Evolutionary conservation across 1,140 invertebrate species (phyloP), one percentile per base, ranked within the genome.

Genomic region (Trichonephila clavata): DNA sequence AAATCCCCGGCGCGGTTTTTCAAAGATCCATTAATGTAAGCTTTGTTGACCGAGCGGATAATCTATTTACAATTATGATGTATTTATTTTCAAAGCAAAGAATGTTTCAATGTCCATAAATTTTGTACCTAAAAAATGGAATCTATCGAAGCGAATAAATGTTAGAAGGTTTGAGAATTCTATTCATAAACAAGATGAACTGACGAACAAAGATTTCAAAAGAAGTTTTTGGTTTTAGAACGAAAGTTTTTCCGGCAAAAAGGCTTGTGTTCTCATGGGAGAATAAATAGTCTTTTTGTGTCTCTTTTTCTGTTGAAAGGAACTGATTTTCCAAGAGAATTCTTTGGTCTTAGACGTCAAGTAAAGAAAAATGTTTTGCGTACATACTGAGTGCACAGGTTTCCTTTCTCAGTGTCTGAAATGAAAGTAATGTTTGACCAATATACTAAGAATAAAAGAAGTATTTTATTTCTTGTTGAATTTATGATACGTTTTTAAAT

Each of bases 141-240:
- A 32, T 18, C 14, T 39, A 77, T 39, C n/a, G 65, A 77, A 20
- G 27, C 71, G 27, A 77, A 39, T 32, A 20, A 18, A 77, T 18
- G 24, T 14, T 32, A 39, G 4, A 77, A 18, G 27, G 18, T 39
- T 13, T 39, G 27, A 32, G 71, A 18, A 18, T 77, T 77, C 16
- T 77, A 39, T 77, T 32, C 27, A 20, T 77, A 77, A 77, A 39
- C 71, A 39, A 32, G 27, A 32, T 39, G 27, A 77, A 77, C 27
- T 27, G 14, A 39, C 27, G 27, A 77, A 77, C 27, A 77, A 77
- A 77, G 32, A 77, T 77, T 77, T 77, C 71, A 77, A 39, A 77
- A 39, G 71, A 77, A 20, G 5, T 77, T 77, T 77, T 68, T 16
- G 16, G 27, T 18, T 77, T 27, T 16, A 18, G 27, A 77, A 18